Percentiles rank a stretch among this genome's conserved stretches.
phyloP scores from a whole-genome alignment of 2,888 invertebrate genomes.

The Melinopterus prodromus region DNA sequence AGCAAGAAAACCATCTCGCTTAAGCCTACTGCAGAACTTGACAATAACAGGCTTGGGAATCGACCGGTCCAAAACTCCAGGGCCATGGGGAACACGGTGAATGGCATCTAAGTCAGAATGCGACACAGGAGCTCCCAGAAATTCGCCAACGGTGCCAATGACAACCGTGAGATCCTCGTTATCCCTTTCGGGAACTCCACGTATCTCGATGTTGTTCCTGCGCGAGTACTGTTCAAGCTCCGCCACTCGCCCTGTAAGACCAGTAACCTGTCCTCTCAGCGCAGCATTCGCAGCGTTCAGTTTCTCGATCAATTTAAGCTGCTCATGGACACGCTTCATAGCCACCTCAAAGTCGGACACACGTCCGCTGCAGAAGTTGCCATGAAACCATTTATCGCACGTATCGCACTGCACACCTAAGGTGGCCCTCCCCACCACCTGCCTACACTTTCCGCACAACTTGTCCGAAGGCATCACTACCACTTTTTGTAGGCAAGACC shows the following conservation, averaged over 20 bases:
- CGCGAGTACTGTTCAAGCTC: background rate
- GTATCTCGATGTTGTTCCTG: background rate
- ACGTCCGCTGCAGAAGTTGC: background rate
- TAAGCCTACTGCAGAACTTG: no score
- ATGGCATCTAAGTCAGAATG: background rate
- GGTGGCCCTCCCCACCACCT: no score
- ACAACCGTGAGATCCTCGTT: background rate
- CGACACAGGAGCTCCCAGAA: conserved; percentile 9
- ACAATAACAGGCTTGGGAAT: no score
- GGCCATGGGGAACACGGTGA: conserved; percentile 8
- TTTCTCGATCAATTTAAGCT: no score
- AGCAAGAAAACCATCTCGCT: no score
- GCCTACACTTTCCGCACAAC: no score
- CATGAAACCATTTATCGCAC: conserved; percentile 4
- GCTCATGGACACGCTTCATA: background rate
- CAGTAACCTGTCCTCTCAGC: background rate
- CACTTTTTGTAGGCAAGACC: no score
- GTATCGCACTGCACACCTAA: background rate
- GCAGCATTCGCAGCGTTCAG: background rate
- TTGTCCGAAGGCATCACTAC: no score
- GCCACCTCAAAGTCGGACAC: background rate
- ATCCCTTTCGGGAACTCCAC: background rate
- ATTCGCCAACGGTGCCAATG: background rate
- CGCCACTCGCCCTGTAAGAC: background rate
- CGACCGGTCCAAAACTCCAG: background rate